Evolutionary conservation across 2,797 vertebrate genomes (phyloP).

Genomic region (Sebastes miniatus): DNA sequence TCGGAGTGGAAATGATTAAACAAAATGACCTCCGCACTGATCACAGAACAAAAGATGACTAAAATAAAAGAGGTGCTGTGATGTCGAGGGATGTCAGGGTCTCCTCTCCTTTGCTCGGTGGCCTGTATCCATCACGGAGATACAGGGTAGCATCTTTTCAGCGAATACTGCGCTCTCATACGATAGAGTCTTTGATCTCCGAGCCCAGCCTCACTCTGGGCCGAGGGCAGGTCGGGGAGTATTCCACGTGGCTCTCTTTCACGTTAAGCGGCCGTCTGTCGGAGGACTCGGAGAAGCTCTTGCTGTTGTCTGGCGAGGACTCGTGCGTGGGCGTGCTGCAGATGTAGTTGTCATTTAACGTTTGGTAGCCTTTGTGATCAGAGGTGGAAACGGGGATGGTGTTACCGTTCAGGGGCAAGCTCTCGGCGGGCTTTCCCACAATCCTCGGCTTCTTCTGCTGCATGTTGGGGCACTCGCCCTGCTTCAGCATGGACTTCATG

Average conservation of each 20-base stretch:
- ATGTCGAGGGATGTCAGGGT: constrained; percentile 55
- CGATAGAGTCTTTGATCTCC: constrained; percentile 95
- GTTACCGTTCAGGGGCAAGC: constrained; percentile 88
- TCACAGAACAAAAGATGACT: constrained; percentile 68
- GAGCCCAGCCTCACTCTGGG: constrained; percentile 93
- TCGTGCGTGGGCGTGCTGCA: constrained; percentile 88
- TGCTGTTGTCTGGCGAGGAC: constrained; percentile 83
- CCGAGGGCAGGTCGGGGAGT: constrained; percentile 87
- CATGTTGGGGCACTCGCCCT: constrained; percentile 82
- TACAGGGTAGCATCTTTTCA: constrained; percentile 37
- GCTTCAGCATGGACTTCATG: constrained; percentile 91
- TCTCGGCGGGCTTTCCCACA: constrained; percentile 82
- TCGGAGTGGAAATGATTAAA: constrained; percentile 66
- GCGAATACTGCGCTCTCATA: constrained; percentile 77
- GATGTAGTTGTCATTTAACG: constrained; percentile 91
- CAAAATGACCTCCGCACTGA: constrained; percentile 57
- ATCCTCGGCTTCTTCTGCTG: constrained; percentile 86
- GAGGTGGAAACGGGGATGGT: constrained; percentile 82
- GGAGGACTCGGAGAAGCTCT: constrained; percentile 89
- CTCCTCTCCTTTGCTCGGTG: constrained; percentile 62
- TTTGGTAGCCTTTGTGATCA: constrained; percentile 97
- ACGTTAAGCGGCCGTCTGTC: constrained; percentile 89
- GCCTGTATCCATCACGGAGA: constrained; percentile 47
- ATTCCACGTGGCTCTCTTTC: constrained; percentile 91
- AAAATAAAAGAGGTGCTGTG: constrained; percentile 65